Conservation (phyloP, 2,797 vertebrate species). For the Pelobates cultripes region DNA sequence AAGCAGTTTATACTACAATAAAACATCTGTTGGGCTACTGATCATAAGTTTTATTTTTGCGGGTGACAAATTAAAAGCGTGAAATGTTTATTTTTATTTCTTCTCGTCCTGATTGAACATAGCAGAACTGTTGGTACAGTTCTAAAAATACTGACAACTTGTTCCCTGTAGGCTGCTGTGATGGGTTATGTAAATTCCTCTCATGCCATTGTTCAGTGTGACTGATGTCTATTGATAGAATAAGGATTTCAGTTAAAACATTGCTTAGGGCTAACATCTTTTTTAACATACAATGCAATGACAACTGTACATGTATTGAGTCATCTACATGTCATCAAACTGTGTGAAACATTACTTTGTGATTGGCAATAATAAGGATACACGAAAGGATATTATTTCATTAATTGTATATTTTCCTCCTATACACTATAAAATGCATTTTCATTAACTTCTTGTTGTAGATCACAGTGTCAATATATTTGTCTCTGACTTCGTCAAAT, state of each 20-base stretch:
- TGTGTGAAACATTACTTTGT: no score
- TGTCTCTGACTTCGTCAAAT: no score
- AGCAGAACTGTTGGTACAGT: not conserved
- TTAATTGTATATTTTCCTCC: no score
- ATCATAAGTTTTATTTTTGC: constrained; percentile 1
- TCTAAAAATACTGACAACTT: constrained; percentile 29
- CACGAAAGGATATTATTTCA: no score
- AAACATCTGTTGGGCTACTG: not conserved
- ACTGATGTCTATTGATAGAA: constrained; percentile 43
- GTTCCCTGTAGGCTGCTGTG: constrained; percentile 12
- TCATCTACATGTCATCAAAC: no score
- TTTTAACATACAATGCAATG: no score
- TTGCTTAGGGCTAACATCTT: not conserved
- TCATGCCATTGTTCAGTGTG: constrained; percentile 33
- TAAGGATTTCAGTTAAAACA: not conserved
- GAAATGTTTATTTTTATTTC: not conserved
- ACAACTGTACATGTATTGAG: no score
- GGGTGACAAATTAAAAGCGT: not conserved
- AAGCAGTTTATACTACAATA: not conserved
- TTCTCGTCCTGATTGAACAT: not conserved
- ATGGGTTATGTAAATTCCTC: constrained; percentile 20
- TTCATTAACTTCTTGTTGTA: no score
- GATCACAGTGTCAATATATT: no score
- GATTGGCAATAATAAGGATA: no score
- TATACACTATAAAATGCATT: no score